These are phyloP conservation scores for Diceros bicornis DNA, from an alignment of 2,797 vertebrate species.

Conservation along the genomic window DNA sequence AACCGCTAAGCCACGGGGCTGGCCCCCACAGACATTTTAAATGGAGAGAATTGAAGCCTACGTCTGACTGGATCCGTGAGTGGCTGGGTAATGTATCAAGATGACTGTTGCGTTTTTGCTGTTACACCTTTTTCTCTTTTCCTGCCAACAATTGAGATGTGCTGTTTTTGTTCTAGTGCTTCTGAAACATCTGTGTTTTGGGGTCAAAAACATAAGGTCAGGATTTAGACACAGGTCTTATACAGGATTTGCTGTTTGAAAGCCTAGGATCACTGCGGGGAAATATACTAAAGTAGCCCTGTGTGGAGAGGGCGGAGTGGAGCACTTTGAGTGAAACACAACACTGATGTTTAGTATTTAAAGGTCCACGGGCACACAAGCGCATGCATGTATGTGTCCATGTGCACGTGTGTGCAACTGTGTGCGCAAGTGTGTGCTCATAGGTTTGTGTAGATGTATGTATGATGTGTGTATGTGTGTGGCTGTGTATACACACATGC, in stretches of 20 bases:
- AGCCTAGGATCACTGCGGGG: neutral
- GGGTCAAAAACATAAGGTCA: neutral
- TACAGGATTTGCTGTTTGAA: neutral
- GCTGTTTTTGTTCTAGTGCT: neutral
- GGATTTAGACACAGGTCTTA: neutral
- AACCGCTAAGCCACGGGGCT: too few relatives aligned
- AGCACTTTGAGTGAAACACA: neutral
- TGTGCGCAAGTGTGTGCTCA: neutral
- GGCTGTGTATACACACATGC: fast-evolving
- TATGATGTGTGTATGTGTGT: too few relatives aligned
- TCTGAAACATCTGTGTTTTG: neutral
- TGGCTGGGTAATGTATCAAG: neutral
- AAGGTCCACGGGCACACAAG: neutral
- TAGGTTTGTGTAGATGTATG: fast-evolving
- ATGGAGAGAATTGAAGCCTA: neutral
- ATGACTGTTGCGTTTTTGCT: neutral
- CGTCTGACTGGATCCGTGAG: neutral
- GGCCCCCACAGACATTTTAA: constrained; percentile 14
- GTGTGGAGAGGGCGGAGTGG: too few relatives aligned
- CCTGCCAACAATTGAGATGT: neutral
- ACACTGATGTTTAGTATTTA: neutral
- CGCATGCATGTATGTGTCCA: fast-evolving
- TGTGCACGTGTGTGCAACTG: neutral
- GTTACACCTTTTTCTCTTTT: neutral
- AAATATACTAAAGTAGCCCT: neutral